These are phyloP conservation scores for Leptinotarsa lineolata DNA, from an alignment of 1,140 invertebrate species.

Conservation along the genomic window DNA sequence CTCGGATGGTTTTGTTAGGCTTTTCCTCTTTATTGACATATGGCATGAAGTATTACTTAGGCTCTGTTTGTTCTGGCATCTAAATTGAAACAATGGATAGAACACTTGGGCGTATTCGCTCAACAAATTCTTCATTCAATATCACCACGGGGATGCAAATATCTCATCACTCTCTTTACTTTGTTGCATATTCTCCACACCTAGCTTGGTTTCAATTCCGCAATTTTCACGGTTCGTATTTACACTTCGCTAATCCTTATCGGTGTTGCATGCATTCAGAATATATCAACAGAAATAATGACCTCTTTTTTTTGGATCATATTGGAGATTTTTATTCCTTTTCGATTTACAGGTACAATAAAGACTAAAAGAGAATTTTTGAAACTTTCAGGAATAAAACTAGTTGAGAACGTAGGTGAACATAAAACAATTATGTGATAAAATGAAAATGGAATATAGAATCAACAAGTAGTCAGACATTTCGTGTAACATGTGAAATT, in stretches of 20 bases:
- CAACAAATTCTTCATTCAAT: slow-evolving; percentile 6
- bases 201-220: not conserved
- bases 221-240: not conserved
- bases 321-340: too few species aligned
- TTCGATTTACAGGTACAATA: too few species aligned
- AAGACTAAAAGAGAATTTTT: too few species aligned
- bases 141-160: not conserved
- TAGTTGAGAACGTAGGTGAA: too few species aligned
- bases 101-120: not conserved
- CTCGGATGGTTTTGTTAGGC: slow-evolving; percentile 2
- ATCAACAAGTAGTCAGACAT: too few species aligned
- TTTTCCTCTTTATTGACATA: slow-evolving; percentile 8
- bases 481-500: too few species aligned
- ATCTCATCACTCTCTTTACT: slow-evolving; percentile 6
- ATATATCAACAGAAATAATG: too few species aligned
- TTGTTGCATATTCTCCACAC: not conserved
- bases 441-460: too few species aligned
- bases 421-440: too few species aligned
- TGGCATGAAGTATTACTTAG: slow-evolving; percentile 6
- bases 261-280: too few species aligned
- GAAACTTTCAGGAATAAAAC: too few species aligned
- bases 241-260: not conserved
- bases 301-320: too few species aligned
- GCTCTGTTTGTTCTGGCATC: not conserved
- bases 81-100: slow-evolving; percentile 4